These are phyloP conservation scores for Larimichthys polyactis DNA, from an alignment of 2,113 vertebrate genomes.

Conservation along the genomic window DNA sequence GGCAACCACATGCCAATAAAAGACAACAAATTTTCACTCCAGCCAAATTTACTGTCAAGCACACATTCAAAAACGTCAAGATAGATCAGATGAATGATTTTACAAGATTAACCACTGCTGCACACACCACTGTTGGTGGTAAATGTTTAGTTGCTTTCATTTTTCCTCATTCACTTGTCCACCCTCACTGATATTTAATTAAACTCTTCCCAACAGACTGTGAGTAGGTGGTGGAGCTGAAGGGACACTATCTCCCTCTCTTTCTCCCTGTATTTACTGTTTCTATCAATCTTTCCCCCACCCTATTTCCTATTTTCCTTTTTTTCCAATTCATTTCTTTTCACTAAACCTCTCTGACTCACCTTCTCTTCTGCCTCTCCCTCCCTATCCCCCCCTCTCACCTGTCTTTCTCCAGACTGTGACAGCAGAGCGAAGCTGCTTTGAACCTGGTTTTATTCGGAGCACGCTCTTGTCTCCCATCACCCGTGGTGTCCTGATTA, in stretches of 20 bases:
- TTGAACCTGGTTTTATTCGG: slow-evolving; percentile 63
- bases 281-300: background rate
- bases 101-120: background rate
- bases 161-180: slow-evolving; percentile 4
- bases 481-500: slow-evolving; percentile 71
- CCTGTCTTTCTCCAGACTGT: slow-evolving; percentile 19
- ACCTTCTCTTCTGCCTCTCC: background rate
- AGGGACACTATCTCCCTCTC: slow-evolving; percentile 6
- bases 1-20: background rate
- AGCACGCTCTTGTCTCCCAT: slow-evolving; percentile 67
- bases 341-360: slow-evolving; percentile 20
- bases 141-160: slow-evolving; percentile 18
- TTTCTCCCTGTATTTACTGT: background rate
- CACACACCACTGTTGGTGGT: background rate
- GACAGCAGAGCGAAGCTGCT: slow-evolving; percentile 26
- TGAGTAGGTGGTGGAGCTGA: slow-evolving; percentile 36
- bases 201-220: slow-evolving; percentile 46
- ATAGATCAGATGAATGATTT: background rate
- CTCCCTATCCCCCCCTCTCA: background rate
- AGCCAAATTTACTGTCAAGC: background rate
- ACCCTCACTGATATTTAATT: slow-evolving; percentile 40
- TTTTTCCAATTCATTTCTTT: slow-evolving; percentile 22
- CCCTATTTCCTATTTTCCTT: background rate
- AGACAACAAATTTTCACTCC: background rate
- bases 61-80: background rate